phyloP scores from a whole-genome alignment of 1,140 invertebrate genomes.

The Cydia splendana region DNA sequence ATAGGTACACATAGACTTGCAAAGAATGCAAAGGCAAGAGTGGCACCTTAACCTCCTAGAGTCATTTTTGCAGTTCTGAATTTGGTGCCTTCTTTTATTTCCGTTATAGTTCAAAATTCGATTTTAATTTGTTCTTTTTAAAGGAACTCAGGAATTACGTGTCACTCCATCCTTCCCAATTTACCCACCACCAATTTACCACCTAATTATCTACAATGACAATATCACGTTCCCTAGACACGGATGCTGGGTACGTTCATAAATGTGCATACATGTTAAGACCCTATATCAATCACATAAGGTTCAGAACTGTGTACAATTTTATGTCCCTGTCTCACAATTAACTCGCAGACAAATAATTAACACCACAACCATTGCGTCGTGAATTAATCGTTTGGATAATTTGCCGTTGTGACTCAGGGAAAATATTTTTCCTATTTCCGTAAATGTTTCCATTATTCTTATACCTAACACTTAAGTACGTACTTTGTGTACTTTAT shows the following conservation, averaged over 20 bases:
- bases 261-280: background rate
- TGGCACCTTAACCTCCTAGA: no score
- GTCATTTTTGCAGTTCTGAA: no score
- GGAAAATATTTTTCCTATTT: conserved; percentile 12
- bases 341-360: conserved; percentile 21
- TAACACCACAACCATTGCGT: conserved; percentile 2
- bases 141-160: no score
- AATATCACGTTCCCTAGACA: background rate
- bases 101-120: no score
- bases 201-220: conserved; percentile 14
- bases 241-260: background rate
- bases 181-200: background rate
- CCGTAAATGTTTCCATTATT: conserved; percentile 7
- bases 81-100: no score
- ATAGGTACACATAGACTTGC: no score
- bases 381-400: conserved; percentile 7
- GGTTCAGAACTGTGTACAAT: background rate
- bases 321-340: background rate
- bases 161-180: background rate
- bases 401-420: conserved; percentile 8
- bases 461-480: background rate
- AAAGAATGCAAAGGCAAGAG: no score
- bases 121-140: no score
- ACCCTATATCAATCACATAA: background rate
- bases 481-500: background rate